A percentile compares a stretch with the other conserved stretches of the same genome.
Evolutionary conservation across 2,888 invertebrate genomes (phyloP).

Genomic region (Prosapia bicincta): DNA sequence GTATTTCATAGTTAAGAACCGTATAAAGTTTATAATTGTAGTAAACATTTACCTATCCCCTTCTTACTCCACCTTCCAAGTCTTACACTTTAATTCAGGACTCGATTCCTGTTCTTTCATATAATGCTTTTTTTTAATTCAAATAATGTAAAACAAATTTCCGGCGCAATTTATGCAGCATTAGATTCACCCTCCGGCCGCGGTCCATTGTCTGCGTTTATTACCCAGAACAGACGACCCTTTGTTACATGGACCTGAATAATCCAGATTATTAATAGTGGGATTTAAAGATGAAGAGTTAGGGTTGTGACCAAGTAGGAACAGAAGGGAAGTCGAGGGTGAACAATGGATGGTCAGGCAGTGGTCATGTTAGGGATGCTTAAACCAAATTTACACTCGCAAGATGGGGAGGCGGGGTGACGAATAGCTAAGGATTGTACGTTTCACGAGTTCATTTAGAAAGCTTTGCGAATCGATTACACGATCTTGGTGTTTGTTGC

Average conservation of each 20-base stretch:
- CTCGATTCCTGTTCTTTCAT: too few relatives aligned
- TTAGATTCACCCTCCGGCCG: neutral
- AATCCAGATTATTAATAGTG: neutral
- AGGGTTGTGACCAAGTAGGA: neutral
- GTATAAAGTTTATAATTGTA: too few relatives aligned
- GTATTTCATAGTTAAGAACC: too few relatives aligned
- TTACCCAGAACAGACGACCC: neutral
- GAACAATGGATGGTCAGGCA: neutral
- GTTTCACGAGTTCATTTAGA: neutral
- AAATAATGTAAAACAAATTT: too few relatives aligned
- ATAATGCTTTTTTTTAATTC: too few relatives aligned
- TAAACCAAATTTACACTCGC: conserved; percentile 1
- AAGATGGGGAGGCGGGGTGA: neutral
- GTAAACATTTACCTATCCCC: too few relatives aligned
- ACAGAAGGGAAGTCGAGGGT: neutral
- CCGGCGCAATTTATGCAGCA: too few relatives aligned
- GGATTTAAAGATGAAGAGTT: conserved; percentile 12
- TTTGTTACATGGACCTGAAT: neutral
- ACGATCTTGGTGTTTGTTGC: too few relatives aligned
- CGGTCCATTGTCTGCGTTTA: neutral
- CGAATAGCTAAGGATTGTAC: neutral
- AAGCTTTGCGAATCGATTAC: too few relatives aligned
- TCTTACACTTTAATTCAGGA: too few relatives aligned
- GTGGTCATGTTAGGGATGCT: neutral
- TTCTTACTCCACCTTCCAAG: too few relatives aligned